phyloP scores from a whole-genome alignment of 2,797 vertebrate genomes.

The Amphiprion clarkii region DNA sequence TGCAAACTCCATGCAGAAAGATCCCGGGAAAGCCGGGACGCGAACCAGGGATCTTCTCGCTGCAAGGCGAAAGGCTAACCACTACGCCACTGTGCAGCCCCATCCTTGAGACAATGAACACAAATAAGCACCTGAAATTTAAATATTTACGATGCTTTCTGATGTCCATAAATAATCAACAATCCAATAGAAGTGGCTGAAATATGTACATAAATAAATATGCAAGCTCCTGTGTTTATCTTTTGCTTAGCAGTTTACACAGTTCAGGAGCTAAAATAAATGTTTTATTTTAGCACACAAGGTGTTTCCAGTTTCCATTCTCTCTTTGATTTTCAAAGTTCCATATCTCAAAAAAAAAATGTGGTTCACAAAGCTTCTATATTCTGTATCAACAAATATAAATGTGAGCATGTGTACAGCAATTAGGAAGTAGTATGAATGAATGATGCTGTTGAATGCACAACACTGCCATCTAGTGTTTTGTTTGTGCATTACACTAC shows the following conservation, averaged over 20 bases:
- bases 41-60: too few species aligned
- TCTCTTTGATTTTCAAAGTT: neutral
- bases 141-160: conserved; percentile 1
- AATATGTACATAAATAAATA: conserved; percentile 6
- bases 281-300: conserved; percentile 8
- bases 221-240: neutral
- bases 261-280: neutral
- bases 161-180: neutral
- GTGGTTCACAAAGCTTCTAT: too few species aligned
- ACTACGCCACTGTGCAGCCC: too few species aligned
- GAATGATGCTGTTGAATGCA: neutral
- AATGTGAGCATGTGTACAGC: neutral
- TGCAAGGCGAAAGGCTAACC: too few species aligned
- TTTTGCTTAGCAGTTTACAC: neutral
- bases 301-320: neutral
- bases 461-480: conserved; percentile 52
- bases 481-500: neutral
- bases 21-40: too few species aligned
- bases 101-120: neutral
- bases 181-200: neutral
- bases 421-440: neutral
- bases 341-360: too few species aligned
- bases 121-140: neutral
- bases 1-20: too few species aligned
- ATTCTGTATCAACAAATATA: neutral